These are phyloP conservation scores for Drosophila kanapiae DNA, from an alignment of 1,140 invertebrate genomes.

Conservation along the genomic window DNA sequence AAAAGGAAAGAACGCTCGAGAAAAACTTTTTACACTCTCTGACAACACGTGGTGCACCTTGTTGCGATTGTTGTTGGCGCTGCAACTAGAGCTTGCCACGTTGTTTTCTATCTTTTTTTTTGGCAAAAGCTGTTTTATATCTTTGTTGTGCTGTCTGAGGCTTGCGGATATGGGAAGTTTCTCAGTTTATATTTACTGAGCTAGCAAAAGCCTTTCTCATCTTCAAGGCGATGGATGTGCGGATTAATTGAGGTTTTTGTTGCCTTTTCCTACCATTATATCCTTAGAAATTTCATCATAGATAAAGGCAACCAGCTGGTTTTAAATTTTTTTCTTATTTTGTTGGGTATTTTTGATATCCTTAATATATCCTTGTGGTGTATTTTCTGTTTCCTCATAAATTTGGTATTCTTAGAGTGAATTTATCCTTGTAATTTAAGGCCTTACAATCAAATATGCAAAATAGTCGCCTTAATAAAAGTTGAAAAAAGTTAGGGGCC, in stretches of 20 bases:
- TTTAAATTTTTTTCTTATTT: too few relatives aligned
- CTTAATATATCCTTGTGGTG: not conserved
- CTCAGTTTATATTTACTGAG: constrained; percentile 41
- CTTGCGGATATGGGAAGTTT: constrained; percentile 33
- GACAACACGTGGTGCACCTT: constrained; percentile 53
- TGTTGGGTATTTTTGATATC: not conserved
- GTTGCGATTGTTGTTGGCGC: constrained; percentile 47
- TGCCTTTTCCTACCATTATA: not conserved
- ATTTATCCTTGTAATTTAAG: not conserved
- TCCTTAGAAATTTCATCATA: not conserved
- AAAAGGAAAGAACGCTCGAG: constrained; percentile 20
- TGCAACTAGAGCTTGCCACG: constrained; percentile 13
- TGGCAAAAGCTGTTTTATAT: constrained; percentile 33
- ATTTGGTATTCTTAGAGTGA: not conserved
- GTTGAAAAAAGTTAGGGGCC: not conserved
- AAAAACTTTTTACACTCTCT: constrained; percentile 49
- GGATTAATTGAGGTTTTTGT: constrained; percentile 36
- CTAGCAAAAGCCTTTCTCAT: constrained; percentile 9
- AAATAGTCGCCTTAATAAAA: constrained; percentile 9
- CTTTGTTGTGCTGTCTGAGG: constrained; percentile 35
- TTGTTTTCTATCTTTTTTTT: constrained; percentile 11
- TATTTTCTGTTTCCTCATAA: not conserved
- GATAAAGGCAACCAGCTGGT: not conserved
- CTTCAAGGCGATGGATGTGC: constrained; percentile 20
- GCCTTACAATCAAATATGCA: constrained; percentile 30